phyloP scores from a whole-genome alignment of 2,113 vertebrate species.

The Clinocottus analis region DNA sequence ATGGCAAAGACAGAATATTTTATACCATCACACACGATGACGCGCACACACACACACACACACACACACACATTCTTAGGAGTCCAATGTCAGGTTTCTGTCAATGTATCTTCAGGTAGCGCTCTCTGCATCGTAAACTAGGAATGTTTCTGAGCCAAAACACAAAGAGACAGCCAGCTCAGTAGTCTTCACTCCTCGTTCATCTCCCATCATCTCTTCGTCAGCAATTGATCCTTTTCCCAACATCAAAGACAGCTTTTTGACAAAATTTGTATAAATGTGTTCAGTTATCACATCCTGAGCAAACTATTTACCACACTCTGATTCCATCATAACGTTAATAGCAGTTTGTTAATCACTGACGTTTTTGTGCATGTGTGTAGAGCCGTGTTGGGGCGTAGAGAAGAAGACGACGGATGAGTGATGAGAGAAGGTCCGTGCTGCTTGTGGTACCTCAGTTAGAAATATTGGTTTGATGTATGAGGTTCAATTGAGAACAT shows the following conservation, averaged over 20 bases:
- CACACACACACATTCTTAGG: constrained; percentile 51
- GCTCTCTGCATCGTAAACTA: constrained; percentile 40
- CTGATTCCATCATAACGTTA: constrained; percentile 34
- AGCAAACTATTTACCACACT: constrained; percentile 31
- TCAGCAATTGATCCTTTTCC: constrained; percentile 20
- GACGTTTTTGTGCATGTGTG: constrained; percentile 3
- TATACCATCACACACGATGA: background rate
- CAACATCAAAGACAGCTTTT: constrained; percentile 8
- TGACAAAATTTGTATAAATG: constrained; percentile 29
- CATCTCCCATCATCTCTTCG: constrained; percentile 37
- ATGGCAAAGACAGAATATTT: background rate
- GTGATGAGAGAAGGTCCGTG: background rate
- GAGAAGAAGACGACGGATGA: constrained; percentile 25
- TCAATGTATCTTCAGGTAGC: constrained; percentile 68
- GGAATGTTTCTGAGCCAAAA: constrained; percentile 51
- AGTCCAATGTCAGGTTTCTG: constrained; percentile 70
- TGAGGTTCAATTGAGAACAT: constrained; percentile 5
- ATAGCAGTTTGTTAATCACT: constrained; percentile 34
- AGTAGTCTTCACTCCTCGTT: constrained; percentile 26
- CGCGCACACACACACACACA: background rate
- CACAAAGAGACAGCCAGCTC: constrained; percentile 23
- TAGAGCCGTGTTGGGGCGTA: background rate
- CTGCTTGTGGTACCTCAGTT: background rate
- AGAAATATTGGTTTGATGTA: constrained; percentile 4
- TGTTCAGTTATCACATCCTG: constrained; percentile 23